Evolutionary conservation across 1,140 invertebrate species (phyloP).

Genomic region (Drosophila ercepeae): DNA sequence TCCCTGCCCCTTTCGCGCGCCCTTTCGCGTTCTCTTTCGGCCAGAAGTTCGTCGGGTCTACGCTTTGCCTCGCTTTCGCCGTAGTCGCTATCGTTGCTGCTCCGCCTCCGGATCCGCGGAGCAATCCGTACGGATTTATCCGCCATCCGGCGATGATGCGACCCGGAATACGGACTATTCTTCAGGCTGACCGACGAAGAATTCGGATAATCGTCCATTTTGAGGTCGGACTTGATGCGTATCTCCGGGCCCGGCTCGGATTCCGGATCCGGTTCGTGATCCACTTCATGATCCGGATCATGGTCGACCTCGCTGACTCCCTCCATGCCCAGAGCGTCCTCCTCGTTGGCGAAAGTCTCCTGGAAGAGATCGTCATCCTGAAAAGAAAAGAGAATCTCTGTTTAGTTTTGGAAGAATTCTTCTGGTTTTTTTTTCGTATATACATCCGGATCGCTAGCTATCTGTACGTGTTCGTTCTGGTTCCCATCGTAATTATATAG

Average conservation of each 20-base stretch:
- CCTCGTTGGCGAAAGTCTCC: slow-evolving; percentile 36
- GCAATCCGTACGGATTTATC: not conserved
- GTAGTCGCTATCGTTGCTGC: slow-evolving; percentile 12
- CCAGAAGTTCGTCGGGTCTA: not conserved
- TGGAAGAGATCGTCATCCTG: slow-evolving; percentile 62
- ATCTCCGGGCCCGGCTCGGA: not conserved
- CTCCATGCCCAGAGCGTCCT: slow-evolving; percentile 36
- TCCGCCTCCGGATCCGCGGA: not conserved
- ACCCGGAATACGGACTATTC: not conserved
- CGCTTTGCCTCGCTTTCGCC: not conserved
- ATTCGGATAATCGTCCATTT: not conserved
- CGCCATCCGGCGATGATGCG: not conserved
- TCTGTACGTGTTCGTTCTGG: not conserved
- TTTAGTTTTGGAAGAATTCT: no score
- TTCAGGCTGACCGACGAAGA: not conserved
- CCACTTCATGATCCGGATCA: not conserved
- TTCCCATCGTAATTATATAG: not conserved
- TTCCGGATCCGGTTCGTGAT: slow-evolving; percentile 6
- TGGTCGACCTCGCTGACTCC: not conserved
- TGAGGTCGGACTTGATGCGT: not conserved
- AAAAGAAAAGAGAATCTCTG: not conserved
- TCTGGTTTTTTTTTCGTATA: no score
- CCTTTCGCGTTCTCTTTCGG: not conserved
- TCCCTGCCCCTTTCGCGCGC: not conserved
- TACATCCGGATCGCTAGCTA: not conserved